Evolutionary conservation across 2,113 vertebrate genomes (phyloP).

Genomic region (Neolamprologus caudopunctatus): DNA sequence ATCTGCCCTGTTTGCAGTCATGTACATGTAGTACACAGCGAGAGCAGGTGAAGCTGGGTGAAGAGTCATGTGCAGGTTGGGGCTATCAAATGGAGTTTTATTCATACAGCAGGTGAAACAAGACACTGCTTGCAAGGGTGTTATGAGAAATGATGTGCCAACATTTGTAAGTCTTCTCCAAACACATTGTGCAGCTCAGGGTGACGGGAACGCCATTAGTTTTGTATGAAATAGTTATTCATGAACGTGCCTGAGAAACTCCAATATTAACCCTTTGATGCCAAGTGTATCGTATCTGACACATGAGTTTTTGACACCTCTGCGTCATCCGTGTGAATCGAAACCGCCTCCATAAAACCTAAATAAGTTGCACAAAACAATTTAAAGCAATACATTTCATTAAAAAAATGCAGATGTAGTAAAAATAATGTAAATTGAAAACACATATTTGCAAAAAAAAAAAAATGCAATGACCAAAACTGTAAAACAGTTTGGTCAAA

Average conservation of each 20-base stretch:
- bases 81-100: background rate
- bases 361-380: background rate
- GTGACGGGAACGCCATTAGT: background rate
- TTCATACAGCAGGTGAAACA: background rate
- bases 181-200: background rate
- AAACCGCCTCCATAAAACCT: background rate
- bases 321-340: background rate
- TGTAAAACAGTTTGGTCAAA: background rate
- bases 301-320: background rate
- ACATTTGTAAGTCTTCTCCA: background rate
- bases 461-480: background rate
- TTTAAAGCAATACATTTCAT: background rate
- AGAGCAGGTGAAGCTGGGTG: background rate
- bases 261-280: background rate
- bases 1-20: background rate
- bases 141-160: background rate
- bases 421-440: background rate
- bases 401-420: background rate
- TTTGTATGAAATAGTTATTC: background rate
- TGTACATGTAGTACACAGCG: background rate
- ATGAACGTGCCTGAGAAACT: background rate
- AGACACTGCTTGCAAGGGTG: background rate
- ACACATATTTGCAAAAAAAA: background rate
- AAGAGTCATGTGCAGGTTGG: background rate
- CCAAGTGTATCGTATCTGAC: background rate